Base-by-base conservation (phyloP, 2,797 vertebrate species). In the Esox masquinongy region DNA sequence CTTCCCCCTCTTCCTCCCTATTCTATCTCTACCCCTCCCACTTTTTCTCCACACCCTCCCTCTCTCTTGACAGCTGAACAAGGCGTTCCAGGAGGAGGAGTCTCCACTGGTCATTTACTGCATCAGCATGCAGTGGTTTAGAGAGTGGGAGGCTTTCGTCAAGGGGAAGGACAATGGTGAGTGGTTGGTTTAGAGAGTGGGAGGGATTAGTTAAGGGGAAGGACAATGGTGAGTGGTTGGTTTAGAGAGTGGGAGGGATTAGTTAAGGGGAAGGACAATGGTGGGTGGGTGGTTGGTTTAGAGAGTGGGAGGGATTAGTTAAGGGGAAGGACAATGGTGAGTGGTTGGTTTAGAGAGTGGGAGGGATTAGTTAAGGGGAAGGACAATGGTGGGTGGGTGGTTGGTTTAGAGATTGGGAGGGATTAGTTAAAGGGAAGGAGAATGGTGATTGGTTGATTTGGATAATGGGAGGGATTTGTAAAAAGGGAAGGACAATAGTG, bases 81-180 rank as follows among this genome's bases (percentile, higher is more conserved):
- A 97, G 94, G 97, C 97, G 78, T 99, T 99, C 91, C 98, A 99
- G 89, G 97, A 99, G 92, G 97, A 99, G 88, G 97, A 99, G 88
- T 96, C 97, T 85, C 97, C 97, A 11, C 94, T 96, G 82, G 95
- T 96, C 31, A 99, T 99, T 90, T 98, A 97, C 91, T 99, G 97
- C 89, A 99, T 99, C 94, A 99, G 97, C 94, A 99, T 99, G 98
- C 97, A 99, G 75, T 99, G 98, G 98, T 99, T 99, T 90, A 95
- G 98, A 85, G 98, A 99, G 88, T 99, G 98, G 98, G 98, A 99
- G 91, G 95, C 94, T 80, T 99, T 99, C 89, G 97, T 99, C 86
- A 99, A 99, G 93, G 98, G 96, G 83, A 99, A 99, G 92, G 94
- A 95, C 92, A 94, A 91, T 78, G 94, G 95, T 95, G 89, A 93